These are phyloP conservation scores for Orchesellides sinensis DNA, from an alignment of 2,888 invertebrate species.

Conservation along the genomic window DNA sequence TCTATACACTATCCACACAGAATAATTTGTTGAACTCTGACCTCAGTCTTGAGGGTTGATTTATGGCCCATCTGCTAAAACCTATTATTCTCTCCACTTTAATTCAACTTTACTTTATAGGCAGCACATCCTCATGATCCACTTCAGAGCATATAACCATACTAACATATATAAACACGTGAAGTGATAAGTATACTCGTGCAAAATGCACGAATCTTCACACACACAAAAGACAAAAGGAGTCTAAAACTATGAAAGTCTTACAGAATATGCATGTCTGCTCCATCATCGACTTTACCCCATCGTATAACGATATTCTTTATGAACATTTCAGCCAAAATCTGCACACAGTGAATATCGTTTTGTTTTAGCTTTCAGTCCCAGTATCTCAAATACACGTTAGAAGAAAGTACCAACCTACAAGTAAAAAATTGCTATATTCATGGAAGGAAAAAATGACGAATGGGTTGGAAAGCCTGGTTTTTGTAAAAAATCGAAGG, in stretches of 20 bases:
- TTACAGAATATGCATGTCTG: background rate
- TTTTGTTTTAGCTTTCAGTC: background rate
- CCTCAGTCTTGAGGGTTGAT: constrained; percentile 63
- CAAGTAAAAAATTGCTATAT: no score
- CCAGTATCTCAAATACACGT: background rate
- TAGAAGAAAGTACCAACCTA: constrained; percentile 10
- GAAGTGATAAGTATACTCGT: no score
- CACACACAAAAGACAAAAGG: background rate
- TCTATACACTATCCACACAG: constrained; percentile 48
- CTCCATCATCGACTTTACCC: background rate
- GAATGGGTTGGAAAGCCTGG: constrained; percentile 28
- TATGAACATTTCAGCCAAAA: constrained; percentile 25
- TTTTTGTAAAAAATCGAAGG: constrained; percentile 41
- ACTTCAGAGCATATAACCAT: constrained; percentile 32
- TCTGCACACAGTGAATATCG: no score
- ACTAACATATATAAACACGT: no score
- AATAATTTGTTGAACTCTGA: constrained; percentile 67
- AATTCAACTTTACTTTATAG: constrained; percentile 48
- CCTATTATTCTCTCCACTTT: constrained; percentile 62
- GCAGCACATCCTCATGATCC: constrained; percentile 28
- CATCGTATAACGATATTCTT: constrained; percentile 22
- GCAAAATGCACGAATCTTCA: no score
- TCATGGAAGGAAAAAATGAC: constrained; percentile 48
- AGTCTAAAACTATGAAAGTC: background rate
- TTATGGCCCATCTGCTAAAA: constrained; percentile 66